A percentile compares a stretch with the other conserved stretches of the same genome.
Conservation (phyloP, 2,797 vertebrate species). For the Agapornis canus region DNA sequence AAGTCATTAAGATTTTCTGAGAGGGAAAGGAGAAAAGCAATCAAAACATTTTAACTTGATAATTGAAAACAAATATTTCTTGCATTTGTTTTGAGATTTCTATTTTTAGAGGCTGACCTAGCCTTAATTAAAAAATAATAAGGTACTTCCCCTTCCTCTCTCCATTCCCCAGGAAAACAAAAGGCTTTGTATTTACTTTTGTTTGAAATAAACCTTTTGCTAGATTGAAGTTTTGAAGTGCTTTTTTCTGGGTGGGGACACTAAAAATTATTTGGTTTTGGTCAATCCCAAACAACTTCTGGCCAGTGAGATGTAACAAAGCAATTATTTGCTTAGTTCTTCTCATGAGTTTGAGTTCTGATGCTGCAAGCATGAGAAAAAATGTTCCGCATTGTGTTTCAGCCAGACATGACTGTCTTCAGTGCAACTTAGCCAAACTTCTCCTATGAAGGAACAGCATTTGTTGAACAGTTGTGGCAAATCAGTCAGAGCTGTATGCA, state of each 20-base stretch:
- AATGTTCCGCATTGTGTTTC: background rate
- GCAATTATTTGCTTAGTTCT: background rate
- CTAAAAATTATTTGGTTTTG: constrained; percentile 13
- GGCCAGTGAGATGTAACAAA: constrained; percentile 2
- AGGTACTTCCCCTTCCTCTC: constrained; percentile 31
- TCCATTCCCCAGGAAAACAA: constrained; percentile 34
- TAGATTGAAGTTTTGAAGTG: background rate
- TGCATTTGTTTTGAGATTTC: background rate
- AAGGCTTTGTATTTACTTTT: constrained; percentile 41
- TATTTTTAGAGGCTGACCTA: constrained; percentile 37
- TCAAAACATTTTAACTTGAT: background rate
- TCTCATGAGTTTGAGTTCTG: background rate
- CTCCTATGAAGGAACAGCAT: background rate
- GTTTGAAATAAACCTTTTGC: constrained; percentile 30
- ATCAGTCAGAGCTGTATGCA: background rate
- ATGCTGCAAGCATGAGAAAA: background rate
- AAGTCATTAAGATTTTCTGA: background rate
- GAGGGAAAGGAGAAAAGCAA: background rate
- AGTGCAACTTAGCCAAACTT: background rate
- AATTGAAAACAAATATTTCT: background rate
- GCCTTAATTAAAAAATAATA: constrained; percentile 37
- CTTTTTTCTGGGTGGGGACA: background rate
- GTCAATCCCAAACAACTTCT: constrained; percentile 8
- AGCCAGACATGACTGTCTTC: background rate
- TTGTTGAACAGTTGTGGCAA: constrained; percentile 48